Percentiles rank a stretch among this genome's conserved stretches.
phyloP scores from a whole-genome alignment of 2,888 invertebrate genomes.

The Drosophila helvetica region DNA sequence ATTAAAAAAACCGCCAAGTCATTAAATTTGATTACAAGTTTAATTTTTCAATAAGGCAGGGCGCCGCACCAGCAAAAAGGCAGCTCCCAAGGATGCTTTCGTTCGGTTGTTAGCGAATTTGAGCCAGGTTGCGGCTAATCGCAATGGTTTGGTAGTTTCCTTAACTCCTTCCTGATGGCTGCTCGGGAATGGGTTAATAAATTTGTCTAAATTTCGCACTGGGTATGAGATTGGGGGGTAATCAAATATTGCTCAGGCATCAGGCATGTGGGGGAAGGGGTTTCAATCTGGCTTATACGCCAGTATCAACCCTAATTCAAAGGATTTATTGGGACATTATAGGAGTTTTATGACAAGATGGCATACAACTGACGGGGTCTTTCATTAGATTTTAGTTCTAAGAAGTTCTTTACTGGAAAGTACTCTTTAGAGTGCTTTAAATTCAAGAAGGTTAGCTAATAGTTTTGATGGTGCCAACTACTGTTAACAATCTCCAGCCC shows the following conservation, averaged over 20 bases:
- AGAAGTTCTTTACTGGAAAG: not conserved
- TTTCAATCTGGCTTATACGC: too few species aligned
- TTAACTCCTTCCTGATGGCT: not conserved
- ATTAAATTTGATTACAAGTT: constrained; percentile 76
- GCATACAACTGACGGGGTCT: too few species aligned
- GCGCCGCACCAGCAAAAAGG: constrained; percentile 20
- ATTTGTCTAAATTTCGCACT: not conserved
- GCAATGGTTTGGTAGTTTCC: not conserved
- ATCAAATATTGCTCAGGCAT: not conserved
- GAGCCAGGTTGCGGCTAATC: constrained; percentile 3
- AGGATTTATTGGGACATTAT: not conserved
- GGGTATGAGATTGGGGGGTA: not conserved
- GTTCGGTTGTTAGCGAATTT: constrained; percentile 4
- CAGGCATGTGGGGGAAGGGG: not conserved
- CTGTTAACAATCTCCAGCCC: not conserved
- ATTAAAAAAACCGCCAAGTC: constrained; percentile 76
- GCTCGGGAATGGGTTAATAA: constrained; percentile 2
- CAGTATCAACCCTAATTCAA: not conserved
- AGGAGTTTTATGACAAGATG: not conserved
- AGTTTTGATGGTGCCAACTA: not conserved
- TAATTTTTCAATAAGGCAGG: constrained; percentile 76
- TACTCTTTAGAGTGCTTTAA: not conserved
- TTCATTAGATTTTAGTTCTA: too few species aligned
- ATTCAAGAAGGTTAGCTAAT: not conserved
- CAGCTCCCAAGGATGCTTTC: constrained; percentile 6